Evolutionary conservation across 1,140 invertebrate species (phyloP), one percentile per base, ranked within the genome.

Genomic region (Hermetia illucens): DNA sequence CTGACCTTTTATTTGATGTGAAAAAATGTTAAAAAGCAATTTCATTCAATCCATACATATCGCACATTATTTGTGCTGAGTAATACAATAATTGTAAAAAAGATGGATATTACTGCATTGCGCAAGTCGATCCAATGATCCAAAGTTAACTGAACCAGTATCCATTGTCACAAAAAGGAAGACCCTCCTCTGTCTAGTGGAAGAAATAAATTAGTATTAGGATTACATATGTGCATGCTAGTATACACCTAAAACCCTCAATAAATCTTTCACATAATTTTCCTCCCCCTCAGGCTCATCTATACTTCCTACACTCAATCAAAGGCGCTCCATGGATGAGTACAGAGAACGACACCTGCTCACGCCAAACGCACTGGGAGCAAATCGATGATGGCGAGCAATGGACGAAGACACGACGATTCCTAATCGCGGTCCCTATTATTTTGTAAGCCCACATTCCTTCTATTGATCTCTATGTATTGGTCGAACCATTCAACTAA

Each of bases 291-390:
- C 49, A 79, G 75, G 58, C 68, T 16, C 75, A 75, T 55, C 69
- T 78, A 37, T 52, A 76, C 33, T 70, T 79, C 42, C 55, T 82
- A 24, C 78, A 81, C 49, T 58, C 72, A 9, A 64, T 79, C 12
- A 81, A 80, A 61, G 78, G 78, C 6, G 75, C 77, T 2, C 79
- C 79, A 9, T 82, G 77, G 74, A 69, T 75, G 38, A 68, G 72
- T 16, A 64, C 65, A 37, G 77, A 79, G 48, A 77, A 79, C 53
- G 78, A 77, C 9, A 61, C 65, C 19, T 63, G 66, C 8, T 53
- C 75, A 13, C 61, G 53, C 10, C 61, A 72, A 43, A 81, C 79
- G 2, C 75, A 78, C 47, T 82, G 79, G 79, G 79, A 82, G 50
- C 79, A 82, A 57, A 77, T 82, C 46, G 79, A 82, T 55, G 67